Percentiles rank a stretch among this genome's conserved stretches.
Evolutionary conservation across 2,888 invertebrate genomes (phyloP).

Genomic region (Polydrusus cervinus): DNA sequence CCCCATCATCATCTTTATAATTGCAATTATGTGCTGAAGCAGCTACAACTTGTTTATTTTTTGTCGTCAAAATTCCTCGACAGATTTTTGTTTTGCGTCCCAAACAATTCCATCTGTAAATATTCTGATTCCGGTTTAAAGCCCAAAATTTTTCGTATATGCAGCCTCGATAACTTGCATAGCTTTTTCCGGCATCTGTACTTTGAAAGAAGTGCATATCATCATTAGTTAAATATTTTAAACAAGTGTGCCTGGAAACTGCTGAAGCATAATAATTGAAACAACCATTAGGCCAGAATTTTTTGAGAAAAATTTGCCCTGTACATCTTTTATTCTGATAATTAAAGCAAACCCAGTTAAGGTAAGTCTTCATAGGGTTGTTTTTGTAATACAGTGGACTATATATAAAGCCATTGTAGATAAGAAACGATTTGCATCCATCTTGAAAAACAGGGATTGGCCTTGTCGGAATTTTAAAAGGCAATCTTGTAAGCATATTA

Average conservation of each 20-base stretch:
- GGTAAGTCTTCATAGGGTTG: not conserved
- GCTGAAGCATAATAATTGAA: not conserved
- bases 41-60: not conserved
- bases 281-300: too few relatives aligned
- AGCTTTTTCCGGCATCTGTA: not conserved
- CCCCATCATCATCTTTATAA: not conserved
- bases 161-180: not conserved
- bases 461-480: not conserved
- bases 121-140: not conserved
- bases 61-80: not conserved
- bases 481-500: not conserved
- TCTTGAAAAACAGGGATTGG: not conserved
- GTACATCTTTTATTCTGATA: not conserved
- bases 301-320: not conserved
- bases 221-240: not conserved
- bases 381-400: too few relatives aligned
- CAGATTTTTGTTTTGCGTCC: not conserved
- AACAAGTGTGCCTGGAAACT: not conserved
- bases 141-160: not conserved
- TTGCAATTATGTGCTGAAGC: not conserved
- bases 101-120: constrained; percentile 11
- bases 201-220: not conserved
- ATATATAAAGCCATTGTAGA: not conserved
- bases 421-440: not conserved
- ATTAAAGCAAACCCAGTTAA: not conserved